A percentile compares a stretch with the other conserved stretches of the same genome.
phyloP scores from a whole-genome alignment of 2,113 vertebrate genomes.

The Thryonomys swinderianus region DNA sequence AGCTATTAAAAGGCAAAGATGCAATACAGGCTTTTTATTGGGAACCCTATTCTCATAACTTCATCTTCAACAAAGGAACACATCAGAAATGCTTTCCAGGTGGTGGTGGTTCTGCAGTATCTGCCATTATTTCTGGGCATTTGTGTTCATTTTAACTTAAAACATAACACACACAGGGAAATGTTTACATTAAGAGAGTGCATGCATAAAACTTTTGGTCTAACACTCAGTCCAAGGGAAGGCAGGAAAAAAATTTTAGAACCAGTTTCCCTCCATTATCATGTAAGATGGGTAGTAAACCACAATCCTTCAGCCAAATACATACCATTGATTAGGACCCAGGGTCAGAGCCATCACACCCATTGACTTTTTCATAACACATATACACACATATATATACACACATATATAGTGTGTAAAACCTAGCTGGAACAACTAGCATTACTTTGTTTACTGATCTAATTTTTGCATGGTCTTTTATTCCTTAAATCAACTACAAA shows the following conservation, averaged over 20 bases:
- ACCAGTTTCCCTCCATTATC: neutral
- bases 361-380: neutral
- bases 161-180: neutral
- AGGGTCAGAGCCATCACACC: neutral
- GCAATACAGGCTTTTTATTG: conserved; percentile 37
- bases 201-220: neutral
- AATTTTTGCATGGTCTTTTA: neutral
- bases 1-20: conserved; percentile 48
- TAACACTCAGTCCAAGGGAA: neutral
- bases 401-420: neutral
- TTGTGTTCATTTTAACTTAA: conserved; percentile 44
- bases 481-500: neutral
- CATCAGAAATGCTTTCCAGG: conserved; percentile 26
- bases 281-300: neutral
- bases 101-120: neutral
- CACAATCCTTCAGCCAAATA: neutral
- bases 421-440: neutral
- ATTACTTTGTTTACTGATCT: neutral
- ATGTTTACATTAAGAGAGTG: neutral
- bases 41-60: conserved; percentile 32
- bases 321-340: neutral
- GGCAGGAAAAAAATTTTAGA: neutral
- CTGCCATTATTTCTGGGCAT: neutral
- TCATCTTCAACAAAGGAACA: conserved; percentile 38
- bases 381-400: neutral